Evolutionary conservation across 2,888 invertebrate genomes (phyloP).

Genomic region (Venusia cambrica): DNA sequence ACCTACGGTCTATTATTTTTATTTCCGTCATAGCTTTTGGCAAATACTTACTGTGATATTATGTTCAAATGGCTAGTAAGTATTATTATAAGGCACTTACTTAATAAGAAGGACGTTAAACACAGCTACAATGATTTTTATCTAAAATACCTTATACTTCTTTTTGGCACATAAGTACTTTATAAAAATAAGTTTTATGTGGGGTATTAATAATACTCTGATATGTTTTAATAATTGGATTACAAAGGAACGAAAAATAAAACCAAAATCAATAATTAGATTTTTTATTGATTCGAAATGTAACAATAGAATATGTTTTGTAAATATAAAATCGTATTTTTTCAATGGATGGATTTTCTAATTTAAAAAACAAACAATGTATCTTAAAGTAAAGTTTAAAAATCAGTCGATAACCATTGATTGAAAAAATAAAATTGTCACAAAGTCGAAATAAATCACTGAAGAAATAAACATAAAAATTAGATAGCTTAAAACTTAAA

Average conservation of each 20-base stretch:
- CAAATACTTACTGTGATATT: constrained; percentile 69
- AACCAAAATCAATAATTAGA: constrained; percentile 57
- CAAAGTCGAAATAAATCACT: constrained; percentile 50
- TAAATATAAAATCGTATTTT: constrained; percentile 73
- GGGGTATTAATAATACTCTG: constrained; percentile 37
- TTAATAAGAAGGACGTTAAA: constrained; percentile 68
- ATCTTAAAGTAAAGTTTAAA: constrained; percentile 23
- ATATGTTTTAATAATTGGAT: constrained; percentile 67
- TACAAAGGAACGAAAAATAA: constrained; percentile 57
- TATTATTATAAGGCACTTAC: constrained; percentile 78
- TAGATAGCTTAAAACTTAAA: constrained; percentile 71
- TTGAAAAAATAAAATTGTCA: constrained; percentile 45
- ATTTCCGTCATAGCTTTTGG: constrained; percentile 53
- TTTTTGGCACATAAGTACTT: constrained; percentile 45
- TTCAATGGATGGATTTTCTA: constrained; percentile 71
- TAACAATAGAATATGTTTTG: constrained; percentile 68
- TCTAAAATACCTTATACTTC: constrained; percentile 21
- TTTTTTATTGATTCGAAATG: constrained; percentile 75
- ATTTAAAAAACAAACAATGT: constrained; percentile 40
- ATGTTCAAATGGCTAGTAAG: constrained; percentile 73
- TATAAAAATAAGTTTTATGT: constrained; percentile 30
- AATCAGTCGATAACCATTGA: constrained; percentile 34
- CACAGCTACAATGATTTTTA: constrained; percentile 49
- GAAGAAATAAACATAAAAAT: constrained; percentile 51
- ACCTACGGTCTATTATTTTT: constrained; percentile 8